Percentiles rank a stretch among this genome's conserved stretches.
These are phyloP conservation scores for Takifugu bimaculatus DNA, from an alignment of 2,113 vertebrate genomes.

Conservation along the genomic window DNA sequence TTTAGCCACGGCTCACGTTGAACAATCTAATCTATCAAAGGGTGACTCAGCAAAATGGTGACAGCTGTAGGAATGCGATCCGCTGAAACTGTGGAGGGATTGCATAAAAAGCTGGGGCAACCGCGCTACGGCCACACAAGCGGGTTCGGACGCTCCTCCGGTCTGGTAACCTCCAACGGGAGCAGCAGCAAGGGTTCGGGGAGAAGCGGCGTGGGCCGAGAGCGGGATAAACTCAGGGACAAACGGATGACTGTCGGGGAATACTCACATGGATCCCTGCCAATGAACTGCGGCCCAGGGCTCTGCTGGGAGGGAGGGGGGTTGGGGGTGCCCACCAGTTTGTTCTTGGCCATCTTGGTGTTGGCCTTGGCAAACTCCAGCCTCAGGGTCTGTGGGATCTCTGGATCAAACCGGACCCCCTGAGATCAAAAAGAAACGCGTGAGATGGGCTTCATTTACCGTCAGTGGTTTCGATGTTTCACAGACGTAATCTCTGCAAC, in stretches of 20 bases:
- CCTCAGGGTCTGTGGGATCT: constrained; percentile 94
- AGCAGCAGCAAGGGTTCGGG: neutral
- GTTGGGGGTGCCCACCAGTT: constrained; percentile 93
- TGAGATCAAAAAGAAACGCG: constrained; percentile 42
- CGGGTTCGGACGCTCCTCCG: too few relatives aligned
- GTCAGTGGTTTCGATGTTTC: too few relatives aligned
- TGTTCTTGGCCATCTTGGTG: constrained; percentile 99
- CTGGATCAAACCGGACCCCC: constrained; percentile 96
- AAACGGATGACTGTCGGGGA: neutral
- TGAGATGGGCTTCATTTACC: too few relatives aligned
- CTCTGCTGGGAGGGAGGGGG: constrained; percentile 89
- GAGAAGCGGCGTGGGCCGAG: constrained; percentile 1
- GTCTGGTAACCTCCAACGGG: too few relatives aligned
- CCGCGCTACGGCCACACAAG: too few relatives aligned
- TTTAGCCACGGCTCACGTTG: too few relatives aligned
- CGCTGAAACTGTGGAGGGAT: too few relatives aligned
- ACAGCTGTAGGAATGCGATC: too few relatives aligned
- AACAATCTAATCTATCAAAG: too few relatives aligned
- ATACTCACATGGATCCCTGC: constrained; percentile 95
- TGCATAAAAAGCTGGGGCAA: too few relatives aligned
- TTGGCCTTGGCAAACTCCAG: constrained; percentile 98
- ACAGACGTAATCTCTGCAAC: too few relatives aligned
- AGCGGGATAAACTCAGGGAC: constrained; percentile 11
- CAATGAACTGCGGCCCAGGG: constrained; percentile 90
- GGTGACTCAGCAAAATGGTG: too few relatives aligned